Evolutionary conservation across 1,140 invertebrate genomes (phyloP).

Genomic region (Yoshiicerus persimilis): DNA sequence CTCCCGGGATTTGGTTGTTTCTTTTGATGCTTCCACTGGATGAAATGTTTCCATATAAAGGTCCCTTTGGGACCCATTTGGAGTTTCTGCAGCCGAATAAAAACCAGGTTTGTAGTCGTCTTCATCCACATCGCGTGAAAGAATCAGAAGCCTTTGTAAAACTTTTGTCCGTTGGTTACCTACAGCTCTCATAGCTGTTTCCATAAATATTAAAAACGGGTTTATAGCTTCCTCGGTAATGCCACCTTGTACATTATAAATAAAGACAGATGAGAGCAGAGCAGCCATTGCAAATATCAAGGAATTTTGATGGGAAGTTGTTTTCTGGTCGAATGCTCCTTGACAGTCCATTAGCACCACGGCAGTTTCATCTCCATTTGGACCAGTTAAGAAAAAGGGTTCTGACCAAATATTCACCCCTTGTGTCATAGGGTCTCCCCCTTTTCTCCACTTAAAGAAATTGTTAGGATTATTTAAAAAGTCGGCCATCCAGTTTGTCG

Average conservation of each 20-base stretch:
- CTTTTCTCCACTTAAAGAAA: not conserved
- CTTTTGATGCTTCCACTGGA: not conserved
- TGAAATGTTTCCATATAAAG: not conserved
- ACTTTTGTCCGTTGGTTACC: not conserved
- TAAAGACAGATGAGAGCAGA: conserved; percentile 57
- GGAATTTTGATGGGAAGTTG: conserved; percentile 66
- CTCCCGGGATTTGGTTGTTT: not conserved
- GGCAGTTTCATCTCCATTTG: conserved; percentile 58
- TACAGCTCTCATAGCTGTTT: not conserved
- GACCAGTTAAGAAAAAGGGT: not conserved
- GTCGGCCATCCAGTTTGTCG: not conserved
- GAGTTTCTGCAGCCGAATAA: not conserved
- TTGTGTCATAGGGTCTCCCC: not conserved
- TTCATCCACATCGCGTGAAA: not conserved
- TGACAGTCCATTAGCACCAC: conserved; percentile 70
- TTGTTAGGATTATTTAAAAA: not conserved
- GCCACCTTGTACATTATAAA: conserved; percentile 55
- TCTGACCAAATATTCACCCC: not conserved
- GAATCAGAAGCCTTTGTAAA: not conserved
- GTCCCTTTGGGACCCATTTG: not conserved
- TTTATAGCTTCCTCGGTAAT: not conserved
- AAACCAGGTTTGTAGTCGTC: not conserved
- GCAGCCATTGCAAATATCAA: conserved; percentile 64
- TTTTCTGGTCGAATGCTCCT: conserved; percentile 65
- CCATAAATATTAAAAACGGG: not conserved